Evolutionary conservation across 2,113 vertebrate genomes (phyloP).

Genomic region (Tragulus kanchil): DNA sequence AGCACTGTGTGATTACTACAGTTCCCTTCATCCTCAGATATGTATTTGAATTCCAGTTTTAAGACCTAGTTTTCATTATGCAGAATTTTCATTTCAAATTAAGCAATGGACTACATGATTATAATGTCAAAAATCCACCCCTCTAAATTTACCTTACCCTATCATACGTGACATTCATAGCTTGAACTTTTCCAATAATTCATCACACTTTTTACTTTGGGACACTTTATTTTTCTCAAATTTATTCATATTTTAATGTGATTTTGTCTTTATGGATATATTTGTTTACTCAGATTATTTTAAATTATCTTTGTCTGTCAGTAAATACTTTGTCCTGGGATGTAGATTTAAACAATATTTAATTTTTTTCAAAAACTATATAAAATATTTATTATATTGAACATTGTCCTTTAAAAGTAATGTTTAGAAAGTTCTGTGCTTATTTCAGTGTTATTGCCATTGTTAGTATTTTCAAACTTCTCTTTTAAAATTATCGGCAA

Average conservation of each 20-base stretch:
- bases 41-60: not conserved
- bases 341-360: not conserved
- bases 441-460: not conserved
- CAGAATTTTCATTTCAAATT: not conserved
- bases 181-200: not conserved
- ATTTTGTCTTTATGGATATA: slow-evolving; percentile 21
- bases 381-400: slow-evolving; percentile 13
- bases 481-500: not conserved
- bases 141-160: not conserved
- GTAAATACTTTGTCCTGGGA: not conserved
- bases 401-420: not conserved
- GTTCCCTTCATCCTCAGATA: not conserved
- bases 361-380: not conserved
- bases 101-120: not conserved
- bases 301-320: slow-evolving; percentile 3
- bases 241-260: not conserved
- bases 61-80: not conserved
- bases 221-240: not conserved
- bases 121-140: not conserved
- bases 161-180: not conserved
- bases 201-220: not conserved
- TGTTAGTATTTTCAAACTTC: slow-evolving; percentile 15
- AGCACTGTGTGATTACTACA: not conserved
- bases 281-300: slow-evolving; percentile 3
- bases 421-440: not conserved